A percentile compares a stretch with the other conserved stretches of the same genome.
Evolutionary conservation across 2,888 invertebrate species (phyloP).

Genomic region (Polylopha cassiicola): DNA sequence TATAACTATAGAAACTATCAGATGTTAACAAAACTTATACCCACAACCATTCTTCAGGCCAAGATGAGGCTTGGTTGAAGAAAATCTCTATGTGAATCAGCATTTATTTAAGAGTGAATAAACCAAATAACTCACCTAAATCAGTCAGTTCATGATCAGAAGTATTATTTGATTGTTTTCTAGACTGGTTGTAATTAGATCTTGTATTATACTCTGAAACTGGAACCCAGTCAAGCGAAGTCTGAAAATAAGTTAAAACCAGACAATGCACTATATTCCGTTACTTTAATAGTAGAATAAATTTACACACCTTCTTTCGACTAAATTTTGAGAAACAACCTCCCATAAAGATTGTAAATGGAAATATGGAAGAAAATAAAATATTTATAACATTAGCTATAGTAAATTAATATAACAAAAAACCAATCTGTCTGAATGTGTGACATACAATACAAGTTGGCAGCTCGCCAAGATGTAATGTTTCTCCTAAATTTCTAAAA

Average conservation of each 20-base stretch:
- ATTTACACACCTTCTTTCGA: constrained; percentile 61
- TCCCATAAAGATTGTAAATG: constrained; percentile 53
- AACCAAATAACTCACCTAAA: constrained; percentile 51
- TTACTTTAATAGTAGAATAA: too few relatives aligned
- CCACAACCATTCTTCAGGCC: too few relatives aligned
- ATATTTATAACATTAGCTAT: constrained; percentile 10
- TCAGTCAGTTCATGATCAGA: constrained; percentile 70
- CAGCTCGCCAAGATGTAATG: constrained; percentile 55
- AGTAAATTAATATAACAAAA: too few relatives aligned
- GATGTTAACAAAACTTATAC: too few relatives aligned
- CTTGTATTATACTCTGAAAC: constrained; percentile 72
- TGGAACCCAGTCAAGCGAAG: constrained; percentile 73
- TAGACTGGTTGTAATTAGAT: constrained; percentile 65
- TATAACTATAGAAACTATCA: too few relatives aligned
- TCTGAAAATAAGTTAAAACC: constrained; percentile 50
- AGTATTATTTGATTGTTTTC: constrained; percentile 68
- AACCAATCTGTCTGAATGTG: too few relatives aligned
- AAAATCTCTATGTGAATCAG: too few relatives aligned
- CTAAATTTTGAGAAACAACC: constrained; percentile 71
- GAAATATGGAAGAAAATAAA: constrained; percentile 21
- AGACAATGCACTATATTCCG: too few relatives aligned
- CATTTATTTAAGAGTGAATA: not conserved
- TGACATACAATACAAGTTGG: constrained; percentile 40
- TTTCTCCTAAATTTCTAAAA: constrained; percentile 56
- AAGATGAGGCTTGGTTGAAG: too few relatives aligned